These are phyloP conservation scores for Machaerirhynchus nigripectus DNA, from an alignment of 2,113 vertebrate species.

Conservation along the genomic window DNA sequence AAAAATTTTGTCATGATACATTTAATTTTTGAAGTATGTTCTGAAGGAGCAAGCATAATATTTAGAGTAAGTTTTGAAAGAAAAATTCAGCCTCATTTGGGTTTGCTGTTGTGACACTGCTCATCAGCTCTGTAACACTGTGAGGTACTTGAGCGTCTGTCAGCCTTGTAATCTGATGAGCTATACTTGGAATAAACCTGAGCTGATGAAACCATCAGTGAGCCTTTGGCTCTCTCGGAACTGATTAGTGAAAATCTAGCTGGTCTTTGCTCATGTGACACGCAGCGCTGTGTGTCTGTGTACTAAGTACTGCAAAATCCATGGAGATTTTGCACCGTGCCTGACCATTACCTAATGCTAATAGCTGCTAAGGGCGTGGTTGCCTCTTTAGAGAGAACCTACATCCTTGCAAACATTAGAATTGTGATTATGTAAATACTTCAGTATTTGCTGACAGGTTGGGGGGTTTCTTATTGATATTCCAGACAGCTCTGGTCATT, in stretches of 20 bases:
- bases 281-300: not conserved
- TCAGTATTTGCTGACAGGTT: constrained; percentile 31
- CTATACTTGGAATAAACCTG: constrained; percentile 60
- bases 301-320: too few species aligned
- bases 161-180: constrained; percentile 55
- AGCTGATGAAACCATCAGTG: constrained; percentile 56
- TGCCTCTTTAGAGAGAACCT: not conserved
- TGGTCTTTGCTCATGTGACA: not conserved
- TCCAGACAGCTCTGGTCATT: constrained; percentile 32
- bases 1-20: not conserved
- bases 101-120: constrained; percentile 7
- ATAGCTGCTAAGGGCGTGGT: not conserved
- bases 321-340: not conserved
- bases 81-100: not conserved
- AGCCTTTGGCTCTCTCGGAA: constrained; percentile 30
- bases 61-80: not conserved
- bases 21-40: constrained; percentile 5
- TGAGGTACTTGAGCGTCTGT: not conserved
- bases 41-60: not conserved
- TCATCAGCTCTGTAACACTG: constrained; percentile 26
- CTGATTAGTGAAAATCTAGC: constrained; percentile 43
- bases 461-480: constrained; percentile 42
- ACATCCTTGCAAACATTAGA: not conserved
- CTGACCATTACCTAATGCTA: constrained; percentile 12
- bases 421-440: constrained; percentile 20